Conservation (phyloP, 2,797 vertebrate species). For the Australoheros facetus region DNA sequence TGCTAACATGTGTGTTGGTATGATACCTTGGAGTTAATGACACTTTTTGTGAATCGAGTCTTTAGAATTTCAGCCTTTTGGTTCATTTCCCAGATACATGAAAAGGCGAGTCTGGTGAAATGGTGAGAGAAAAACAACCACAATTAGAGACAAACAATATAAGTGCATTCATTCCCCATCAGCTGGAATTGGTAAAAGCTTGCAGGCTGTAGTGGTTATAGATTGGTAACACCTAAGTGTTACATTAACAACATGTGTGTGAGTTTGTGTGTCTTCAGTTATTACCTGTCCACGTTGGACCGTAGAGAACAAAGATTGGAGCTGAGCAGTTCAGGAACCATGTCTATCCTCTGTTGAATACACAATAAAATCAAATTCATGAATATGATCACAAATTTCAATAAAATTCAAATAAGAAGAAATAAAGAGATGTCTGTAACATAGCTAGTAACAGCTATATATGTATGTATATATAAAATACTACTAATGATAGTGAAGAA, state of each 20-base stretch:
- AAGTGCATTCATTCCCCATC: not conserved
- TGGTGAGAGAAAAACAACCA: not conserved
- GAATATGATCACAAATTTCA: not conserved
- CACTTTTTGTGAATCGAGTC: constrained; percentile 93
- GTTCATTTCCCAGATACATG: constrained; percentile 97
- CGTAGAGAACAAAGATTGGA: constrained; percentile 96
- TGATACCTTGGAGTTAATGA: constrained; percentile 95
- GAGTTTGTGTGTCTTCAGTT: not conserved
- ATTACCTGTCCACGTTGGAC: constrained; percentile 93
- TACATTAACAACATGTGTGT: not conserved
- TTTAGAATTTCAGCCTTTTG: constrained; percentile 89
- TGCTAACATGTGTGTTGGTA: not conserved
- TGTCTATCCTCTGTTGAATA: constrained; percentile 93
- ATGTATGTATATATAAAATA: not conserved
- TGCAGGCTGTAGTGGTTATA: not conserved
- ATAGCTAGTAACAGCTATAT: too few species aligned
- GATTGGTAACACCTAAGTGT: not conserved
- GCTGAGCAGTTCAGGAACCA: constrained; percentile 98
- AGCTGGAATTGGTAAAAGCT: not conserved
- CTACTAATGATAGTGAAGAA: not conserved
- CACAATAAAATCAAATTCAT: constrained; percentile 11
- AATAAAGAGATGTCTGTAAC: not conserved
- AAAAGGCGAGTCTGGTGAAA: constrained; percentile 89
- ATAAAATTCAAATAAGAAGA: not conserved
- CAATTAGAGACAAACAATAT: not conserved